Percentiles rank a stretch among this genome's conserved stretches.
Evolutionary conservation across 2,113 vertebrate genomes (phyloP).

Genomic region (Chlorodrepanis virens): DNA sequence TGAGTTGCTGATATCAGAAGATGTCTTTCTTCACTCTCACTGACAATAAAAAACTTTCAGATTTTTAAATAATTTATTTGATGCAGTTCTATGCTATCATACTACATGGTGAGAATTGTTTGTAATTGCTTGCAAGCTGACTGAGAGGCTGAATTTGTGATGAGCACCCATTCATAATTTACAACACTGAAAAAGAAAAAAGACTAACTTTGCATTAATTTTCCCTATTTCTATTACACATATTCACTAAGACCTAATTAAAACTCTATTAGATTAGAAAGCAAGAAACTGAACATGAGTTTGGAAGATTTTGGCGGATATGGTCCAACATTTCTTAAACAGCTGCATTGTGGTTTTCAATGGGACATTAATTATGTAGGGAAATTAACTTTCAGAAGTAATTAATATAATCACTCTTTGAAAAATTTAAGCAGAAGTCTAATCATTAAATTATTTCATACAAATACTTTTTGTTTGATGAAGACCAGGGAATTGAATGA

Average conservation of each 20-base stretch:
- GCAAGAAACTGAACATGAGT: background rate
- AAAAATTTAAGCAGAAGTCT: slow-evolving; percentile 21
- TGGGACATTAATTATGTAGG: slow-evolving; percentile 18
- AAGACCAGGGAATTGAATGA: background rate
- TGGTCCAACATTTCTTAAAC: slow-evolving; percentile 3
- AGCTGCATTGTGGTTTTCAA: background rate
- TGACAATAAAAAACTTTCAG: slow-evolving; percentile 31
- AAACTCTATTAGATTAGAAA: background rate
- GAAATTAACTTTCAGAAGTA: slow-evolving; percentile 42
- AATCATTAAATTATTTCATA: slow-evolving; percentile 14
- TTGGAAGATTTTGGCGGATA: background rate
- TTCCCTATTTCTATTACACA: slow-evolving; percentile 1
- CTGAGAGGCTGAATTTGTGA: slow-evolving; percentile 28
- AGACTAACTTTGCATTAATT: background rate
- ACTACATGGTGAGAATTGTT: slow-evolving; percentile 39
- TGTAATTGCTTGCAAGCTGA: slow-evolving; percentile 54
- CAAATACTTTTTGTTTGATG: background rate
- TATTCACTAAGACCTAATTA: background rate
- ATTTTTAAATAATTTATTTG: slow-evolving; percentile 62
- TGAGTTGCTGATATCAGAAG: slow-evolving; percentile 17
- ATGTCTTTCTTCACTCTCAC: background rate
- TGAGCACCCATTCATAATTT: slow-evolving; percentile 57
- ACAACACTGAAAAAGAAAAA: slow-evolving; percentile 24
- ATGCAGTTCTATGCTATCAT: slow-evolving; percentile 3
- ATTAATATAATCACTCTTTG: slow-evolving; percentile 28